Evolutionary conservation across 2,888 invertebrate genomes (phyloP), one percentile per base, ranked within the genome.

Genomic region (Galerucella pusilla): DNA sequence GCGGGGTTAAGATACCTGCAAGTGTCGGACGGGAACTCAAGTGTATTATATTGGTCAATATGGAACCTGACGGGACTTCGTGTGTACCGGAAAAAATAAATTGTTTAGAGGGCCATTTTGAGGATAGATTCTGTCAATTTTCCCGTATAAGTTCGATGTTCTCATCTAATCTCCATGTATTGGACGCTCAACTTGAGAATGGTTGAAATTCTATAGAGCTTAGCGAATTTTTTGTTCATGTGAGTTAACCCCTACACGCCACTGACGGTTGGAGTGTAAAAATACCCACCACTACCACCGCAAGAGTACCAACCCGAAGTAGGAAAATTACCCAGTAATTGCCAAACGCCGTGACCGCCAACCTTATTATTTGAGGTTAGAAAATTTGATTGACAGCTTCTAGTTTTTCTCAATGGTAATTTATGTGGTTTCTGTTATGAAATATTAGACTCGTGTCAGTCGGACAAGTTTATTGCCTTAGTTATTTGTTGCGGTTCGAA

Each of bases 311-410:
- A 71, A 76, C 65, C 72, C 64, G 71, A 73, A 78, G 61, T 66
- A 67, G 77, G 78, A 61, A 61, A 81, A 82, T 83, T 81, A 80
- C 78, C 79, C 75, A 28, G 79, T 82, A 81, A 81, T 82, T 74
- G 73, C 74, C 75, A 70, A 77, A 73, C 74, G 75, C 78, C 80
- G 76, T 70, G 75, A 68, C 75, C 71, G 66, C 71, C 66, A 72
- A 77, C 75, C 78, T 77, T 73, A 75, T 81, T 81, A 80, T 81
- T 82, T 83, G 81, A 83, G 83, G 82, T 80, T 82, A 81, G 79
- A 79, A 77, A 80, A 77, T 81, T 83, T 86, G 85, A 86, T 86
- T 86, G 86, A 86, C 86, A 85, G 85, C 85, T 85, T 83, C 85
- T 82, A 84, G 81, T 80, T 81, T 82, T 80, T 81, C 78, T 77